Percentiles rank a stretch among this genome's conserved stretches.
These are phyloP conservation scores for Andrena dorsata DNA, from an alignment of 2,888 invertebrate genomes.

Conservation along the genomic window DNA sequence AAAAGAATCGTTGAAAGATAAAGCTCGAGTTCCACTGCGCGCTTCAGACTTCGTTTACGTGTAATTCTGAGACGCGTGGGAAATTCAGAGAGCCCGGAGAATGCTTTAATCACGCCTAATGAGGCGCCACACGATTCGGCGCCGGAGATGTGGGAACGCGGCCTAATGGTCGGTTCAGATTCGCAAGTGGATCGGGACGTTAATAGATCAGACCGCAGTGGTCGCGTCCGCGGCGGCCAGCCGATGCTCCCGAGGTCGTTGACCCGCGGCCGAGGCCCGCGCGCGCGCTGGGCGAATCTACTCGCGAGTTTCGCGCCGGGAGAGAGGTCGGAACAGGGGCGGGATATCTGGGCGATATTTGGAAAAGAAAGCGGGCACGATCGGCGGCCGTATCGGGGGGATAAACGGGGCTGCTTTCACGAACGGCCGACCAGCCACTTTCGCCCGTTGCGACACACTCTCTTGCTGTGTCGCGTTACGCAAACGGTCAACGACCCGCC, in stretches of 20 bases:
- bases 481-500: conserved; percentile 83
- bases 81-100: neutral
- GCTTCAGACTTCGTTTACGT: too few relatives aligned
- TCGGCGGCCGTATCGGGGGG: conserved; percentile 50
- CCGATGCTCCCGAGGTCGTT: conserved; percentile 55
- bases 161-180: neutral
- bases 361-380: conserved; percentile 69
- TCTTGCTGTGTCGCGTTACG: conserved; percentile 78
- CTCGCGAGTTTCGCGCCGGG: conserved; percentile 37
- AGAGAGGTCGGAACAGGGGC: conserved; percentile 22
- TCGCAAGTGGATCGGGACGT: conserved; percentile 21
- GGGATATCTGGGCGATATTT: conserved; percentile 52
- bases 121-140: neutral
- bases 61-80: neutral
- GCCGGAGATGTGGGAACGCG: neutral
- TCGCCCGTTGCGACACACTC: conserved; percentile 82
- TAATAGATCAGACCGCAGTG: conserved; percentile 63
- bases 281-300: conserved; percentile 48
- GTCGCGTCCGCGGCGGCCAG: conserved; percentile 45
- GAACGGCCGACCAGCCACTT: conserved; percentile 79
- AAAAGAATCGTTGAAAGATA: neutral
- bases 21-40: neutral
- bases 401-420: conserved; percentile 81
- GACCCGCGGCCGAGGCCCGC: conserved; percentile 52
- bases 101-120: too few relatives aligned